These are phyloP conservation scores for Pseudonaja textilis DNA, from an alignment of 2,113 vertebrate genomes.

Conservation along the genomic window DNA sequence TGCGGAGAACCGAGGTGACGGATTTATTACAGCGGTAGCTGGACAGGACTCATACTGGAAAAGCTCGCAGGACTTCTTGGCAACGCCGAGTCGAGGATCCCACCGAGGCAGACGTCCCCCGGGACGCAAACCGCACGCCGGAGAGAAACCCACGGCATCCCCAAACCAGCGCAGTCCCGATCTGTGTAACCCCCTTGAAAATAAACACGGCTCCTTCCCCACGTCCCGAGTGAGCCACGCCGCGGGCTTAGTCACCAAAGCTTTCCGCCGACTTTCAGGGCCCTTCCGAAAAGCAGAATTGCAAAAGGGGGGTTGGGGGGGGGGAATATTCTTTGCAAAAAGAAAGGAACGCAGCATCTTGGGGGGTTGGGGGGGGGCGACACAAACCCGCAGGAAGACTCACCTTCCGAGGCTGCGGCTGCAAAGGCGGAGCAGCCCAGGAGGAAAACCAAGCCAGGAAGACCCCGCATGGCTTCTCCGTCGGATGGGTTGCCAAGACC, in stretches of 20 bases:
- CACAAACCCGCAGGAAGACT: slow-evolving; percentile 48
- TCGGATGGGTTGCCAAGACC: slow-evolving; percentile 41
- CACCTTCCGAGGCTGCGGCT: slow-evolving; percentile 53
- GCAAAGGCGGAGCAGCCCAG: too few relatives aligned
- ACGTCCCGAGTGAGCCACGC: not conserved
- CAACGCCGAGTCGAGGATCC: not conserved
- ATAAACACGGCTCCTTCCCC: not conserved
- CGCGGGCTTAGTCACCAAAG: not conserved
- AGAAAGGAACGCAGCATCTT: not conserved
- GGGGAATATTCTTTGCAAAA: not conserved
- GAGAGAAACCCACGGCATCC: not conserved
- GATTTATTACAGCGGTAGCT: not conserved
- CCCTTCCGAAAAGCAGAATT: not conserved
- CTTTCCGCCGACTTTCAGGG: not conserved
- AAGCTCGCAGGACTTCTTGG: not conserved
- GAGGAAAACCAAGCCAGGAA: slow-evolving; percentile 36
- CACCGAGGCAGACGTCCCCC: not conserved
- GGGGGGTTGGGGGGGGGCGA: not conserved
- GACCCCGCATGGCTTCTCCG: slow-evolving; percentile 53
- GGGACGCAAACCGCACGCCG: not conserved
- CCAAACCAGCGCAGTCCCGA: not conserved
- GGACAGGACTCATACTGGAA: not conserved
- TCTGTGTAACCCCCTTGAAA: not conserved
- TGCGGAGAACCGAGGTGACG: not conserved
- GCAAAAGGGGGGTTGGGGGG: not conserved